Evolutionary conservation across 2,113 vertebrate species (phyloP).

Genomic region (Puntigrus tetrazona): DNA sequence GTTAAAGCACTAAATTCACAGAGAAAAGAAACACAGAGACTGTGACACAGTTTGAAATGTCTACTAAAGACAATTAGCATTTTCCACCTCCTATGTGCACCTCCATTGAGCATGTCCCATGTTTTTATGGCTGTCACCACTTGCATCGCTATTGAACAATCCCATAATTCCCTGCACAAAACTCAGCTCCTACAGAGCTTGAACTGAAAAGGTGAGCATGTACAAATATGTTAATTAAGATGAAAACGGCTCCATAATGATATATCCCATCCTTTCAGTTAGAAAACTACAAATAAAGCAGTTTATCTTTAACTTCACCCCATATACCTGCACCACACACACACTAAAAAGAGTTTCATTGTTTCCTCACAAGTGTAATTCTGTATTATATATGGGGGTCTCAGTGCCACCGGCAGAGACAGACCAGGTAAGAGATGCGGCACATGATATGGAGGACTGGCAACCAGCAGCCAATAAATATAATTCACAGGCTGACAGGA

Average conservation of each 20-base stretch:
- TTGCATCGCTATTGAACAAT: neutral
- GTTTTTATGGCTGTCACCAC: neutral
- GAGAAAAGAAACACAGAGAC: neutral
- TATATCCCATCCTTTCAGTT: neutral
- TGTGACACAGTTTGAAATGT: neutral
- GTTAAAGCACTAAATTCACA: neutral
- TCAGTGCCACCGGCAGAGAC: constrained; percentile 28
- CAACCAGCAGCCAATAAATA: constrained; percentile 33
- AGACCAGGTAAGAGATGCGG: constrained; percentile 21
- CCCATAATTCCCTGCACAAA: neutral
- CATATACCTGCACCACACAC: constrained; percentile 12
- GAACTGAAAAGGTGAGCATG: neutral
- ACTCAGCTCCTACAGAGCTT: neutral
- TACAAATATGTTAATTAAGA: neutral
- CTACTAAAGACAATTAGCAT: neutral
- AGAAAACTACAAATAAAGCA: neutral
- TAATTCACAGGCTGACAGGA: constrained; percentile 57
- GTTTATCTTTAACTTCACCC: neutral
- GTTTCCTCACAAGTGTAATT: constrained; percentile 16
- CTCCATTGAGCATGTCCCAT: neutral
- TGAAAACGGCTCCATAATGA: neutral
- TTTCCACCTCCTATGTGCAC: neutral
- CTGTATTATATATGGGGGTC: constrained; percentile 3
- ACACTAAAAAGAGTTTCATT: neutral
- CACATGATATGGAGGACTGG: neutral